Evolutionary conservation across 2,797 vertebrate species (phyloP).

Genomic region (Alosa sapidissima): DNA sequence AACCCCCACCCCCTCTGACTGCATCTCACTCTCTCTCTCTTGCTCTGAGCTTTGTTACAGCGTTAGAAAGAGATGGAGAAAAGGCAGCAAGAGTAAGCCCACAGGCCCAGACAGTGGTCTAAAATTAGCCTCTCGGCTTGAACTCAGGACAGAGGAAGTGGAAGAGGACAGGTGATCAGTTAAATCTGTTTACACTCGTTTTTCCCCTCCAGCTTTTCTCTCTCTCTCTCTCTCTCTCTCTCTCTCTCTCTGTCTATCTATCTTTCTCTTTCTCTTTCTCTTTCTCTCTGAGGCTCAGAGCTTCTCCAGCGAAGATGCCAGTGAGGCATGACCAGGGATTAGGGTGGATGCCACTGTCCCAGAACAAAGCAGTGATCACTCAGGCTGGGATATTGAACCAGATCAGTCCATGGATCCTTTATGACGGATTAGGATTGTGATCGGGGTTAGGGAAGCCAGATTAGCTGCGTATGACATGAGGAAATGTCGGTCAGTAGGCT

Average conservation of each 20-base stretch:
- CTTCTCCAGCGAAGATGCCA: background rate
- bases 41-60: too few relatives aligned
- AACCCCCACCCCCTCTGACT: background rate
- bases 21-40: too few relatives aligned
- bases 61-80: background rate
- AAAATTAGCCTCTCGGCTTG: constrained; percentile 23
- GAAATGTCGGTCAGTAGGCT: constrained; percentile 13
- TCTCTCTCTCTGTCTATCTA: background rate
- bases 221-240: background rate
- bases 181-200: constrained; percentile 18
- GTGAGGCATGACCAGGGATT: background rate
- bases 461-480: background rate
- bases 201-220: background rate
- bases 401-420: background rate
- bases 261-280: background rate
- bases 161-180: constrained; percentile 21
- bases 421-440: constrained; percentile 4
- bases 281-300: background rate
- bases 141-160: background rate
- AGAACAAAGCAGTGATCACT: background rate
- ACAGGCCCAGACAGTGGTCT: constrained; percentile 6
- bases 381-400: background rate
- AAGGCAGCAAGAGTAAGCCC: background rate
- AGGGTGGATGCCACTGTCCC: background rate
- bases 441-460: background rate